Conservation (phyloP, 2,113 vertebrate species). For the Etheostoma cragini region DNA sequence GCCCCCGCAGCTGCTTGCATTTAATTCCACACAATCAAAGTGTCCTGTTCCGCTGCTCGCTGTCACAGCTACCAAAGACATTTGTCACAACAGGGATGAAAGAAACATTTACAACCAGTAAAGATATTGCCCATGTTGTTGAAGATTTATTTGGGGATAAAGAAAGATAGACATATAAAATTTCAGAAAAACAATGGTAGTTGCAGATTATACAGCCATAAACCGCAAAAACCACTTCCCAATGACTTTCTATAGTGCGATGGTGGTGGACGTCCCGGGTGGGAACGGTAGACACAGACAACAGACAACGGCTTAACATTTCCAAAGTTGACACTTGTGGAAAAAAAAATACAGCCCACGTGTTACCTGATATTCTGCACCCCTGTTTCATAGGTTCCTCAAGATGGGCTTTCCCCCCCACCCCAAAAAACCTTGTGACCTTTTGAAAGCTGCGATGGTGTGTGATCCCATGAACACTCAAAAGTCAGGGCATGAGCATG, state of each 20-base stretch:
- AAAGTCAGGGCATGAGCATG: conserved; percentile 56
- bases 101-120: conserved; percentile 56
- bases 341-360: conserved; percentile 59
- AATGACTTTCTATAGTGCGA: conserved; percentile 13
- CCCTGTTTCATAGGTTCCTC: conserved; percentile 77
- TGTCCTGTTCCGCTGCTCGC: conserved; percentile 63
- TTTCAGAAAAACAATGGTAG: conserved; percentile 38
- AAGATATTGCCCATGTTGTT: conserved; percentile 49
- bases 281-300: too few relatives aligned
- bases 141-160: conserved; percentile 12
- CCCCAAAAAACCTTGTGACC: conserved; percentile 69
- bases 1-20: conserved; percentile 61
- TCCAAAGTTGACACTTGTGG: conserved; percentile 71
- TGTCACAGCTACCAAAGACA: conserved; percentile 70
- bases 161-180: conserved; percentile 14
- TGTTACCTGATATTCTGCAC: conserved; percentile 79
- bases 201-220: conserved; percentile 11
- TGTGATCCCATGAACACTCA: conserved; percentile 64
- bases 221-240: conserved; percentile 47
- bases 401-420: conserved; percentile 62
- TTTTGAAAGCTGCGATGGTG: conserved; percentile 42
- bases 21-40: conserved; percentile 78
- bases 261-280: conserved; percentile 7
- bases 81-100: conserved; percentile 74
- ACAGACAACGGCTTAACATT: conserved; percentile 56